A percentile compares a stretch with the other conserved stretches of the same genome.
These are phyloP conservation scores for Adela reaumurella DNA, from an alignment of 2,888 invertebrate species.

Conservation along the genomic window DNA sequence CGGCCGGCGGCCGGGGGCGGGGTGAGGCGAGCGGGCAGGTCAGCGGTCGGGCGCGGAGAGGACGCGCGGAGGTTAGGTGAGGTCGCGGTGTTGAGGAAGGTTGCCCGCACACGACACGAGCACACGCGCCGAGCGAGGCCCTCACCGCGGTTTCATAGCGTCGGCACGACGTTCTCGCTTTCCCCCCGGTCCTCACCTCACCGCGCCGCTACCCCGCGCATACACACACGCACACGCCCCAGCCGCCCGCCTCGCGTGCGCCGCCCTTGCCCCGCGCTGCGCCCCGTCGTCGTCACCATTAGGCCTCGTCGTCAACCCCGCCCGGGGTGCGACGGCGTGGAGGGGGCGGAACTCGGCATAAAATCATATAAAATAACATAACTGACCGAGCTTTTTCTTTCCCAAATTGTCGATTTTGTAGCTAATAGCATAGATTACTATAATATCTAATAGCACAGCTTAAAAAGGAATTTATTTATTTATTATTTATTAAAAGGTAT, in stretches of 20 bases:
- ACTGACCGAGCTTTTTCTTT: too few species aligned
- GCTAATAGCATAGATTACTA: too few species aligned
- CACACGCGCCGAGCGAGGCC: slow-evolving; percentile 12
- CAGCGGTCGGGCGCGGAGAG: slow-evolving; percentile 24
- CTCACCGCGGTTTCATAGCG: slow-evolving; percentile 5
- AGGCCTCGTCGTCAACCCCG: too few species aligned
- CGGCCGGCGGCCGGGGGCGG: neutral
- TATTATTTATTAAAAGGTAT: too few species aligned
- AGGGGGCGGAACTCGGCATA: too few species aligned
- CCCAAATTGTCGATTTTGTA: too few species aligned
- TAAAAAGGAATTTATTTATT: too few species aligned
- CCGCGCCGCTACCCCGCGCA: slow-evolving; percentile 1
- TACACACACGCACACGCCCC: neutral
- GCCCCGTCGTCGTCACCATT: too few species aligned
- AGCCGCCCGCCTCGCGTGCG: slow-evolving; percentile 5
- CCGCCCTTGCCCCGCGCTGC: too few species aligned
- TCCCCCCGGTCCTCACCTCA: slow-evolving; percentile 13
- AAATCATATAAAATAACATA: too few species aligned
- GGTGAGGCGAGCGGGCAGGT: neutral
- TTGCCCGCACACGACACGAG: slow-evolving; percentile 21
- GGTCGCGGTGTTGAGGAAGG: slow-evolving; percentile 56
- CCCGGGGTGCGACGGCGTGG: too few species aligned
- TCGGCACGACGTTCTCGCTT: slow-evolving; percentile 14
- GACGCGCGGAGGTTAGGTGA: slow-evolving; percentile 49
- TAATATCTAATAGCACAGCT: too few species aligned